These are phyloP conservation scores for Megamerina dolium DNA, from an alignment of 2,888 invertebrate genomes.

Conservation along the genomic window DNA sequence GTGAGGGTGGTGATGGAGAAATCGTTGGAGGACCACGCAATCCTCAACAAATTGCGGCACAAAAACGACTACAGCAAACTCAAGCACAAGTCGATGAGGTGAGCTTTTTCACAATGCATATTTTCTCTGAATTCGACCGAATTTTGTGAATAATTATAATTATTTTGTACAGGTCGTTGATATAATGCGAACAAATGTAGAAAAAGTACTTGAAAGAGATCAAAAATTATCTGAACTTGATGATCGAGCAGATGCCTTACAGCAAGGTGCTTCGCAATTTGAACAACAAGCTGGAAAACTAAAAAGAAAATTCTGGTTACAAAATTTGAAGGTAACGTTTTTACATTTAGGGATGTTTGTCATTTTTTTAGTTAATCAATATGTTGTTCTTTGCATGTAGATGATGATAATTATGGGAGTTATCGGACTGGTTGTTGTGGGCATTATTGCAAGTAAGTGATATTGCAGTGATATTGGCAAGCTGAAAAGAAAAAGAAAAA, in stretches of 20 bases:
- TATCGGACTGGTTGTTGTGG: constrained; percentile 74
- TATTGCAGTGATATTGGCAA: not conserved
- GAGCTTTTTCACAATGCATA: constrained; percentile 12
- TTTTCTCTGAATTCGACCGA: not conserved
- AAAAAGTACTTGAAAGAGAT: constrained; percentile 93
- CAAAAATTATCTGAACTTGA: constrained; percentile 91
- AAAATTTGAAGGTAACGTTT: constrained; percentile 77
- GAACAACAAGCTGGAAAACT: constrained; percentile 95
- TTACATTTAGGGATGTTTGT: no score
- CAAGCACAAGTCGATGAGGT: constrained; percentile 81
- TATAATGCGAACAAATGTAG: constrained; percentile 94
- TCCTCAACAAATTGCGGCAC: constrained; percentile 77
- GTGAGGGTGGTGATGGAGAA: constrained; percentile 63
- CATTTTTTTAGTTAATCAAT: not conserved
- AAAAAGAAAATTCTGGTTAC: constrained; percentile 96
- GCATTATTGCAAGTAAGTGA: constrained; percentile 81
- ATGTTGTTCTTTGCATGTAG: constrained; percentile 48
- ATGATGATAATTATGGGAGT: constrained; percentile 91
- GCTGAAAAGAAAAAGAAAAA: not conserved
- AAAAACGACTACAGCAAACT: constrained; percentile 75
- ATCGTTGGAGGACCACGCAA: constrained; percentile 82
- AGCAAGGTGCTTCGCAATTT: constrained; percentile 92
- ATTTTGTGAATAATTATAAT: no score
- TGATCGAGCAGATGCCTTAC: constrained; percentile 90
- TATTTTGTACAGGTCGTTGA: constrained; percentile 82